Percentiles rank a stretch among this genome's conserved stretches.
phyloP scores from a whole-genome alignment of 2,113 vertebrate species.

The Melanerpes aurifrons region DNA sequence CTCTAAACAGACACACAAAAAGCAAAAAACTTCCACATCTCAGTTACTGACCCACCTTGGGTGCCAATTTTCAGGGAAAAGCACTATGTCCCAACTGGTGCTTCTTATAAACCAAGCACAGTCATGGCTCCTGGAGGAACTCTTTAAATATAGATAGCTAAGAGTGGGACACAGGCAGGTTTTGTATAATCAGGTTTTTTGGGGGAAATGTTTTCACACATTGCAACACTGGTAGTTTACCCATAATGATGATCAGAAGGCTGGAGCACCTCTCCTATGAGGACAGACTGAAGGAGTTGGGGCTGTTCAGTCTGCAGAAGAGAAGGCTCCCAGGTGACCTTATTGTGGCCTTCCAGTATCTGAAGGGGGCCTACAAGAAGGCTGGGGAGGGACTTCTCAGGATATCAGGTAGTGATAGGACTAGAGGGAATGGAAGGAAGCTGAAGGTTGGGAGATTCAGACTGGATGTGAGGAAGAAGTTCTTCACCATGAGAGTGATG shows the following conservation, averaged over 20 bases:
- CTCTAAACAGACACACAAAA: not conserved
- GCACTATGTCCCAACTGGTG: not conserved
- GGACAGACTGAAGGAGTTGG: too few relatives aligned
- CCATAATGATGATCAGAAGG: not conserved
- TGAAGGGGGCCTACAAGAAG: too few relatives aligned
- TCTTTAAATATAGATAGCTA: not conserved
- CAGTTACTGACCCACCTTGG: not conserved
- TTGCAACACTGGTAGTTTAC: not conserved
- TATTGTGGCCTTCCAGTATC: too few relatives aligned
- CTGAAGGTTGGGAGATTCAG: too few relatives aligned
- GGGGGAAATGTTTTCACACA: not conserved
- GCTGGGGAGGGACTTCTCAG: too few relatives aligned
- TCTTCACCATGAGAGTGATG: too few relatives aligned
- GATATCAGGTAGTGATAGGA: too few relatives aligned
- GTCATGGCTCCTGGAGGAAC: not conserved
- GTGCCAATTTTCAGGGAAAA: not conserved
- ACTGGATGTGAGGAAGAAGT: too few relatives aligned
- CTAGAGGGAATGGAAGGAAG: too few relatives aligned
- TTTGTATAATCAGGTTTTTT: not conserved
- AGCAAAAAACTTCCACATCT: not conserved
- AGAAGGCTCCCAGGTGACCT: too few relatives aligned
- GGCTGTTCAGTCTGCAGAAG: too few relatives aligned
- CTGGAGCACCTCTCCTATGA: too few relatives aligned
- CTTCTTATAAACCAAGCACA: not conserved
- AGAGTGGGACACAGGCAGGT: fast-evolving